Evolutionary conservation across 2,888 invertebrate species (phyloP), one percentile per base, ranked within the genome.

Genomic region (Ptilodon capucinus): DNA sequence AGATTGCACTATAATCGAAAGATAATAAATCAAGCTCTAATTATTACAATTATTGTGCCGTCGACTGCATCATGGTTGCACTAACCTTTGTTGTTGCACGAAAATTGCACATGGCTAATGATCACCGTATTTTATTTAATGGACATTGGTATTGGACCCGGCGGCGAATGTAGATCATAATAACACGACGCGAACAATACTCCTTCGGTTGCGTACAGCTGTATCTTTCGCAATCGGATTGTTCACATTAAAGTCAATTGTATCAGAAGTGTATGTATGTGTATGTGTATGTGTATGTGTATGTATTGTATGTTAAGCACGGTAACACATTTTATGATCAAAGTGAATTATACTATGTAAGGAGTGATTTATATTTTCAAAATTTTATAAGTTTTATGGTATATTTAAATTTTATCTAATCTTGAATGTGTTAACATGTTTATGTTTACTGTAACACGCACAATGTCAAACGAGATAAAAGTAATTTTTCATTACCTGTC

Each of bases 401-500:
- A 2, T 28, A 25, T 14, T 14, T 34, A 34, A 0, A 34, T 48
- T 38, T 41, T 34, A 30, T 25, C 14, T n/a, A n/a, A 39, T 16
- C 21, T 39, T 25, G 25, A 16, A 23, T 18, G 23, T 43, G 35
- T 41, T 19, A 34, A 25, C 36, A 40, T 39, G 45, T 48, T 61
- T 53, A 61, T 62, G 58, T n/a, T 57, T 50, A 48, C 19, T 40
- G 43, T 62, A 55, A 60, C 58, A 59, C 38, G 28, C 40, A 30
- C 56, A 51, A 57, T 72, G 70, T 68, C 71, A 70, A 68, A 77
- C 56, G 67, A 72, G 81, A 82, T 80, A 76, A 75, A 74, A 64
- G 62, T 65, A 74, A 61, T 67, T 57, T 63, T 68, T 65, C 67
- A 58, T 73, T 61, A 60, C 54, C 64, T 66, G 70, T 70, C 69